phyloP scores from a whole-genome alignment of 2,797 vertebrate species.

The Leptatherina wallacei region DNA sequence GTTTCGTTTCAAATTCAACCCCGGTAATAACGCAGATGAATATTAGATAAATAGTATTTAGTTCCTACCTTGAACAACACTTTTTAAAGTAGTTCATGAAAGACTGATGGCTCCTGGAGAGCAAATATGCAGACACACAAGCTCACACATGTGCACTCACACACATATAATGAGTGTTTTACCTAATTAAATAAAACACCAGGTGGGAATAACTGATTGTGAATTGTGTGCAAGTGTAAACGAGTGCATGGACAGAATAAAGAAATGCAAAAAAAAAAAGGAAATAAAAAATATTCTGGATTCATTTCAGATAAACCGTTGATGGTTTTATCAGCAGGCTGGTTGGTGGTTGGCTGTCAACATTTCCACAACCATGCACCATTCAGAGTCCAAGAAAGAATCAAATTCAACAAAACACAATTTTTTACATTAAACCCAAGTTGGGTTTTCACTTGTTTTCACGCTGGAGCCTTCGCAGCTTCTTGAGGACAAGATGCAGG shows the following conservation, averaged over 20 bases:
- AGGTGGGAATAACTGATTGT: constrained; percentile 64
- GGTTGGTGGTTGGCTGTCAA: neutral
- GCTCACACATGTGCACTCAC: constrained; percentile 5
- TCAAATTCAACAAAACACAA: neutral
- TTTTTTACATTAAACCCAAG: neutral
- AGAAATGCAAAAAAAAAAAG: constrained; percentile 15
- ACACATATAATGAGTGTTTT: constrained; percentile 59
- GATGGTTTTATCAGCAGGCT: neutral
- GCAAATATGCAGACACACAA: constrained; percentile 40
- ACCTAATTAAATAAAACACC: constrained; percentile 76
- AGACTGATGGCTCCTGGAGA: constrained; percentile 76
- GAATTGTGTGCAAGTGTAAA: constrained; percentile 13
- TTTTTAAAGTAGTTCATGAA: constrained; percentile 81
- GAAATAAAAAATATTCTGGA: constrained; percentile 49
- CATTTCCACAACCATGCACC: neutral
- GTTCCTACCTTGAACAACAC: constrained; percentile 83
- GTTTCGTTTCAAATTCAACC: constrained; percentile 78
- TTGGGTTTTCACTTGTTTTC: neutral
- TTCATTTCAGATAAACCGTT: constrained; percentile 21
- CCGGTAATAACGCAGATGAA: constrained; percentile 82
- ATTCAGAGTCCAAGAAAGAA: neutral
- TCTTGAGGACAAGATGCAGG: neutral
- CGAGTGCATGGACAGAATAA: constrained; percentile 28
- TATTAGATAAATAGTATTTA: constrained; percentile 86
- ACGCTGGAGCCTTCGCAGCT: too few species aligned